These are phyloP conservation scores for Metacarcinus magister DNA, from an alignment of 2,888 invertebrate genomes.

Conservation along the genomic window DNA sequence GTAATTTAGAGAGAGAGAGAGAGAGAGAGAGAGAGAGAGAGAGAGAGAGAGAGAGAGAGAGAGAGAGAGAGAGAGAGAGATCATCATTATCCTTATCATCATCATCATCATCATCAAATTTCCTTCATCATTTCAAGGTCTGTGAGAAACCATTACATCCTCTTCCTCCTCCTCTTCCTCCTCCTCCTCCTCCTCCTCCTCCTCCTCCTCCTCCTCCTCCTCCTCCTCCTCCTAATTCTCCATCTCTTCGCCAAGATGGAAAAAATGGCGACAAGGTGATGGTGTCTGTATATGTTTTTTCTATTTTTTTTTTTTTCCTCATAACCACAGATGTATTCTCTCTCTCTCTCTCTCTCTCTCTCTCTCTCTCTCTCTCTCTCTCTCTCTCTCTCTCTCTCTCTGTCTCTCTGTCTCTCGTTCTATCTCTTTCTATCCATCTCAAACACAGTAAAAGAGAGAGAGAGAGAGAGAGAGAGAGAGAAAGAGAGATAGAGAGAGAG, in stretches of 20 bases:
- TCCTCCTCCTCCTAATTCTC: background rate
- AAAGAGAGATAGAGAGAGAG: slow-evolving; percentile 14
- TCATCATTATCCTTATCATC: background rate
- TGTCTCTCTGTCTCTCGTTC: too few relatives aligned
- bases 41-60: background rate
- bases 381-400: too few relatives aligned
- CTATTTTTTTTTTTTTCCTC: background rate
- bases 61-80: slow-evolving; percentile 26
- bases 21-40: too few relatives aligned
- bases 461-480: background rate
- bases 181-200: slow-evolving; percentile 26
- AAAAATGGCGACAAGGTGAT: background rate
- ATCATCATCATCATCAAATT: background rate
- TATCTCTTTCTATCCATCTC: too few relatives aligned
- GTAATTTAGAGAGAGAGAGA: background rate
- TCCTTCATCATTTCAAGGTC: background rate
- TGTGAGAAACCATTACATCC: background rate
- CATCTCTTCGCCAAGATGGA: background rate
- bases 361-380: too few relatives aligned
- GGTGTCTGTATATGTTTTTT: background rate
- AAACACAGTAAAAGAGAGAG: too few relatives aligned
- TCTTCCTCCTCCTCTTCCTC: too few relatives aligned
- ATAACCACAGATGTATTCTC: background rate
- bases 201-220: slow-evolving; percentile 13
- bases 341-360: slow-evolving; percentile 7